A percentile compares a stretch with the other conserved stretches of the same genome.
These are phyloP conservation scores for Manis javanica DNA, from an alignment of 2,797 vertebrate genomes.

Conservation along the genomic window DNA sequence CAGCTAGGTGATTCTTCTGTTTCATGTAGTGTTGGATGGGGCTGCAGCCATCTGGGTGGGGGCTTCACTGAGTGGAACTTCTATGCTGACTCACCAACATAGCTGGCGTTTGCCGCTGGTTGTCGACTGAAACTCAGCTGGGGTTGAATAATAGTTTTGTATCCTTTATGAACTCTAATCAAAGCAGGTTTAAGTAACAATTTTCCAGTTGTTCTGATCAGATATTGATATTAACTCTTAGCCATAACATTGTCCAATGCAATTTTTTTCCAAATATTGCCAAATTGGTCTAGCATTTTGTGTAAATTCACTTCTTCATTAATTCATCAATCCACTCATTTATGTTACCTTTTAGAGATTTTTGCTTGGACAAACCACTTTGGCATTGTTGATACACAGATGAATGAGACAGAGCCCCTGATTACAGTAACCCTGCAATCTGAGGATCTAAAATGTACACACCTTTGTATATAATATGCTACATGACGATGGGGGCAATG, in stretches of 20 bases:
- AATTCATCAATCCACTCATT: neutral
- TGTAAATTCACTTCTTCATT: neutral
- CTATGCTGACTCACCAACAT: neutral
- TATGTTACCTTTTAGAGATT: neutral
- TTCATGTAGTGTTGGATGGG: neutral
- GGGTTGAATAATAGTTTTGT: too few relatives aligned
- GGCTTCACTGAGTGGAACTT: neutral
- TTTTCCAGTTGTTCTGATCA: neutral
- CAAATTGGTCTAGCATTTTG: neutral
- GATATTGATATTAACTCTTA: constrained; percentile 3
- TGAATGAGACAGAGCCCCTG: neutral
- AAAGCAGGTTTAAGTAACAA: neutral
- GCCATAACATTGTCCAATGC: neutral
- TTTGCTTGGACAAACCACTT: neutral
- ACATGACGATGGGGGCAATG: neutral
- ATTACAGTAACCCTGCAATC: neutral
- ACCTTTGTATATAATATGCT: neutral
- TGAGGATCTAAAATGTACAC: neutral
- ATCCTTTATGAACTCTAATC: neutral
- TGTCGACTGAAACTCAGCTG: neutral
- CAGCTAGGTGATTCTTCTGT: constrained; percentile 34
- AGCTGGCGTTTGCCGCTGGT: neutral
- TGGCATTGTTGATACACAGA: neutral
- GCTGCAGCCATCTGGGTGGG: neutral
- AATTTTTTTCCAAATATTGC: neutral